Evolutionary conservation across 2,888 invertebrate genomes (phyloP).

Genomic region (Ornithoptera alexandrae): DNA sequence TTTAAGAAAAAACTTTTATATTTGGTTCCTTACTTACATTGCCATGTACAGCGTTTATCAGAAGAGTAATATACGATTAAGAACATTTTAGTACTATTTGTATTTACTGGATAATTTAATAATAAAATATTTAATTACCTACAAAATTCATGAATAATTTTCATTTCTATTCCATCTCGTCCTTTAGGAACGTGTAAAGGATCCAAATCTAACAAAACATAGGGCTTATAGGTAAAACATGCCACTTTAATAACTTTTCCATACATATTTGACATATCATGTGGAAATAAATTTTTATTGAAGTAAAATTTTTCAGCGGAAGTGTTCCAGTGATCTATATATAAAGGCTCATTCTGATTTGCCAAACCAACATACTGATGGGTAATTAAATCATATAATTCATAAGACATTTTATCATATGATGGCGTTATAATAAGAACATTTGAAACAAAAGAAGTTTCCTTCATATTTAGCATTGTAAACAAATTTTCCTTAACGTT

Average conservation of each 20-base stretch:
- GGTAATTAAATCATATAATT: slow-evolving; percentile 57
- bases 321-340: slow-evolving; percentile 67
- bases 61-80: no score
- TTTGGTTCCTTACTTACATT: no score
- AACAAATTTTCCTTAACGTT: slow-evolving; percentile 36
- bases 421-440: slow-evolving; percentile 52
- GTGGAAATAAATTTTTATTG: slow-evolving; percentile 65
- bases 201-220: slow-evolving; percentile 71
- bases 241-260: slow-evolving; percentile 75
- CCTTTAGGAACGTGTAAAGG: slow-evolving; percentile 46
- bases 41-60: no score
- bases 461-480: slow-evolving; percentile 52
- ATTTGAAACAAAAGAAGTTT: slow-evolving; percentile 58
- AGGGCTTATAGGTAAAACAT: slow-evolving; percentile 81
- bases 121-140: slow-evolving; percentile 45
- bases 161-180: slow-evolving; percentile 79
- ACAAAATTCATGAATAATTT: slow-evolving; percentile 74
- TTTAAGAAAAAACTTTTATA: no score
- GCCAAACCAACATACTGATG: slow-evolving; percentile 65
- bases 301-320: slow-evolving; percentile 52
- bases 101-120: background rate
- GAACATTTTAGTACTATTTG: no score
- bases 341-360: slow-evolving; percentile 44
- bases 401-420: slow-evolving; percentile 39
- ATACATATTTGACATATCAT: slow-evolving; percentile 66